These are phyloP conservation scores for Ochlodes sylvanus DNA, from an alignment of 2,888 invertebrate genomes.

Conservation along the genomic window DNA sequence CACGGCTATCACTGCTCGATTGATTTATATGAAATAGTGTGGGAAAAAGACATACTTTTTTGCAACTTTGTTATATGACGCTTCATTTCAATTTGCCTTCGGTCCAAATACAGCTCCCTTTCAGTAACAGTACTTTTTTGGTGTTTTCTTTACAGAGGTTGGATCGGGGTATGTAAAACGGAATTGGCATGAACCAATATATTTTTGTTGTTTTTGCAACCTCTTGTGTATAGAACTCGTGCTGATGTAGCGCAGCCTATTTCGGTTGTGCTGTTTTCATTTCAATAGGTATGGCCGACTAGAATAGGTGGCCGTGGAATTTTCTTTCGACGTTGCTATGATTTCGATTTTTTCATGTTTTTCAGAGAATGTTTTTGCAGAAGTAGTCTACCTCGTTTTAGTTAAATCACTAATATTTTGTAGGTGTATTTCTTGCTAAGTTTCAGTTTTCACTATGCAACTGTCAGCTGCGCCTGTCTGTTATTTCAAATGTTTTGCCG, in stretches of 20 bases:
- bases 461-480: too few species aligned
- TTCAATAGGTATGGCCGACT: conserved; percentile 15
- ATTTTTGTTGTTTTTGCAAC: conserved; percentile 17
- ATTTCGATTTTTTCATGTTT: background rate
- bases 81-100: conserved; percentile 9
- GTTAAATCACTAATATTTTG: too few species aligned
- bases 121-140: conserved; percentile 11
- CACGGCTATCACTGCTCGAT: too few species aligned
- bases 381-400: too few species aligned
- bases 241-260: conserved; percentile 13
- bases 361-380: too few species aligned
- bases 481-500: too few species aligned
- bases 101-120: conserved; percentile 5
- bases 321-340: background rate
- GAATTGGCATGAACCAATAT: conserved; percentile 26
- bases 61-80: background rate
- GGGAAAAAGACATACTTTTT: background rate
- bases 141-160: conserved; percentile 22
- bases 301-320: background rate
- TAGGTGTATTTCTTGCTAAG: too few species aligned
- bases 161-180: conserved; percentile 15
- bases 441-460: too few species aligned
- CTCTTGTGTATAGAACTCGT: conserved; percentile 10
- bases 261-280: conserved; percentile 14
- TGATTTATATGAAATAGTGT: too few species aligned